These are phyloP conservation scores for Epirrhoe alternata DNA, from an alignment of 2,888 invertebrate species.

Conservation along the genomic window DNA sequence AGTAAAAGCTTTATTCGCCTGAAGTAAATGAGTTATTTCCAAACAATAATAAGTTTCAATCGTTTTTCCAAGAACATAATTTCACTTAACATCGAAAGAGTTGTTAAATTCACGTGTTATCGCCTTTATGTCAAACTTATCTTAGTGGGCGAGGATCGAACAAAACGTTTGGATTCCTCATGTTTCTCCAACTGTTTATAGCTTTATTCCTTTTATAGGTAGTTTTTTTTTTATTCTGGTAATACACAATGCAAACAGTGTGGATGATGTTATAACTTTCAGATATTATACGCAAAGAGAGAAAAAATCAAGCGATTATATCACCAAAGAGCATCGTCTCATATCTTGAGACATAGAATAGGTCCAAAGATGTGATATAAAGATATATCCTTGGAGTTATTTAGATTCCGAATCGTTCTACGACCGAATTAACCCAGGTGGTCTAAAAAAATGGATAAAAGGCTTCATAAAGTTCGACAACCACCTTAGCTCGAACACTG, in stretches of 20 bases:
- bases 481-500: too few relatives aligned
- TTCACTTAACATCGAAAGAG: slow-evolving; percentile 51
- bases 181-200: not conserved
- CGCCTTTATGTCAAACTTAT: slow-evolving; percentile 60
- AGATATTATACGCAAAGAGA: not conserved
- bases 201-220: not conserved
- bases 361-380: too few relatives aligned
- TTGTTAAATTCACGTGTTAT: slow-evolving; percentile 59
- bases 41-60: not conserved
- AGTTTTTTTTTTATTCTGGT: too few relatives aligned
- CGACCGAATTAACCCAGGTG: too few relatives aligned
- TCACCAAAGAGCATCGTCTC: too few relatives aligned
- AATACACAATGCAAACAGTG: not conserved
- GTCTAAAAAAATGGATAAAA: not conserved
- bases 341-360: too few relatives aligned
- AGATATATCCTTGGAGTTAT: too few relatives aligned
- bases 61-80: not conserved
- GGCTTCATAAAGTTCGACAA: too few relatives aligned
- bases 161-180: slow-evolving; percentile 53
- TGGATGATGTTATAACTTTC: not conserved
- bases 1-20: not conserved
- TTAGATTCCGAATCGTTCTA: too few relatives aligned
- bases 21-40: not conserved
- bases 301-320: too few relatives aligned
- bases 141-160: slow-evolving; percentile 50